Conservation (phyloP, 2,888 invertebrate species). For the Drosophila pullipes region DNA sequence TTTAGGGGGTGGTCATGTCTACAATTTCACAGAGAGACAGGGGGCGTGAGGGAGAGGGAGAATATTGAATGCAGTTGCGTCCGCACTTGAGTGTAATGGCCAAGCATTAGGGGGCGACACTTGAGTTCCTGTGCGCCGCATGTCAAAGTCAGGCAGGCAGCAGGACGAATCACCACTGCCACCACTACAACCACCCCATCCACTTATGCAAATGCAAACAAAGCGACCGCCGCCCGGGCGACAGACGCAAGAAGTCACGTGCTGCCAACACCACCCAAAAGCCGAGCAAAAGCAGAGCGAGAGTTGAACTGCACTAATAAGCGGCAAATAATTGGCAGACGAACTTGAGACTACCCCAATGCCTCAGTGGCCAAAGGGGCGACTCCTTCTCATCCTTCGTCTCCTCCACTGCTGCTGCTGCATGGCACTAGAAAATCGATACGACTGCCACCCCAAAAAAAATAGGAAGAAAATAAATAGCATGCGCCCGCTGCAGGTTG, state of each 20-base stretch:
- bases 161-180: conserved; percentile 1
- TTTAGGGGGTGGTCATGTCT: conserved; percentile 55
- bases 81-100: conserved; percentile 66
- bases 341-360: conserved; percentile 80
- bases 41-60: neutral
- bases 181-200: conserved; percentile 23
- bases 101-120: conserved; percentile 73
- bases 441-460: conserved; percentile 55
- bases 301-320: conserved; percentile 64
- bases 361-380: conserved; percentile 43
- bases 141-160: conserved; percentile 63
- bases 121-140: conserved; percentile 63
- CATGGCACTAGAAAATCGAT: conserved; percentile 73
- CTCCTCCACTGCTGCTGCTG: conserved; percentile 16
- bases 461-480: neutral
- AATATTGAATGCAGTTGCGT: conserved; percentile 37
- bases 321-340: conserved; percentile 79
- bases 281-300: conserved; percentile 10
- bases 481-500: conserved; percentile 62
- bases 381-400: neutral
- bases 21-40: conserved; percentile 34
- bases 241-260: conserved; percentile 74
- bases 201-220: conserved; percentile 70
- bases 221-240: conserved; percentile 47
- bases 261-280: conserved; percentile 62